Evolutionary conservation across 2,113 vertebrate genomes (phyloP).

Genomic region (Malurus cyaneus): DNA sequence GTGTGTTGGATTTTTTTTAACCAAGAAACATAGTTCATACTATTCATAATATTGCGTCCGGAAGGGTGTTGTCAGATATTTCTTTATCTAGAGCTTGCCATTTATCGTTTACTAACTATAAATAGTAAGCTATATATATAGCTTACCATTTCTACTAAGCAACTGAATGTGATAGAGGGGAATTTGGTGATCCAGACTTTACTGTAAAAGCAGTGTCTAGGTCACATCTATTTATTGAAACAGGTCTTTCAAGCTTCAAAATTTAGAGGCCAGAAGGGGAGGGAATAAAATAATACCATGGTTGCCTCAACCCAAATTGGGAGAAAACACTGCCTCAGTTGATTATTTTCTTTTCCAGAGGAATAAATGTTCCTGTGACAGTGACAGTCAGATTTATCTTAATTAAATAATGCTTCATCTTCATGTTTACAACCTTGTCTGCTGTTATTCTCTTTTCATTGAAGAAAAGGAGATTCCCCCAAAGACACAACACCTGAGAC

Average conservation of each 20-base stretch:
- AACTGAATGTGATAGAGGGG: background rate
- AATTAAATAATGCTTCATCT: background rate
- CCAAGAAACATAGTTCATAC: background rate
- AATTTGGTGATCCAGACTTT: background rate
- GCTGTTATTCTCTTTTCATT: background rate
- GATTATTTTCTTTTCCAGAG: background rate
- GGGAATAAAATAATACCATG: background rate
- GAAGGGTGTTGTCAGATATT: background rate
- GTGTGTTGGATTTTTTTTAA: background rate
- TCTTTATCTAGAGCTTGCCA: background rate
- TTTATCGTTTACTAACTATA: background rate
- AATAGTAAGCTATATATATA: background rate
- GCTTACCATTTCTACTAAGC: background rate
- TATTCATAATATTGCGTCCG: background rate
- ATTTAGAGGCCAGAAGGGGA: background rate
- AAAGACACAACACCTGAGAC: background rate
- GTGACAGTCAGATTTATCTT: background rate
- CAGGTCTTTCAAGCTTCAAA: background rate
- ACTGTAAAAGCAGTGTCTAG: background rate
- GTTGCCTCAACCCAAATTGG: background rate
- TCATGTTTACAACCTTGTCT: background rate
- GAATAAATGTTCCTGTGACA: background rate
- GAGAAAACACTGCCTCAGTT: background rate
- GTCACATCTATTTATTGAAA: background rate
- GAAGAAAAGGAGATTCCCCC: background rate